These are phyloP conservation scores for Amphiura filiformis DNA, from an alignment of 35 echinoderm and acorn worm species.

Conservation along the genomic window DNA sequence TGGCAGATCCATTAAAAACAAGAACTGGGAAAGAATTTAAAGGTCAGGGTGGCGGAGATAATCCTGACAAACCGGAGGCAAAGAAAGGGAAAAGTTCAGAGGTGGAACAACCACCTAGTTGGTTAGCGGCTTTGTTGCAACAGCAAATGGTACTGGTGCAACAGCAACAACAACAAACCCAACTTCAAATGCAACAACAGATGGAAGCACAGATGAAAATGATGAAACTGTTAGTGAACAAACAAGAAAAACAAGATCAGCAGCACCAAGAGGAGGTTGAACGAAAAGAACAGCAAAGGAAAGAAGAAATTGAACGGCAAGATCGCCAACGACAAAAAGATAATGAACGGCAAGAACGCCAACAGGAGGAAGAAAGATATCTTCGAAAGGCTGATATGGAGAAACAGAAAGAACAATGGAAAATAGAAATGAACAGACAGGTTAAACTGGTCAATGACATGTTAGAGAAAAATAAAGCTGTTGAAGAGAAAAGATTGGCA, in stretches of 20 bases:
- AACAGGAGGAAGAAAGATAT: background rate
- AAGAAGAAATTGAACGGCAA: background rate
- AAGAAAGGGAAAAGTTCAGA: background rate
- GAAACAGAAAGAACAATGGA: background rate
- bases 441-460: background rate
- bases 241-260: background rate
- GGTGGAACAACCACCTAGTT: background rate
- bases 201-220: background rate
- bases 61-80: background rate
- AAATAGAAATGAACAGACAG: conserved; percentile 5
- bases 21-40: no score
- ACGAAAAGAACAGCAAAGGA: background rate
- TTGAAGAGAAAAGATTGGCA: conserved; percentile 4
- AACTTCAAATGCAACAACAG: background rate
- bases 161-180: background rate
- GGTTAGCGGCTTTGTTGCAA: background rate
- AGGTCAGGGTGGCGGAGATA: no score
- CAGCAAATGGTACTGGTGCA: background rate
- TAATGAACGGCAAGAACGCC: background rate
- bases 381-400: background rate
- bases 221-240: background rate
- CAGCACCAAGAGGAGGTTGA: background rate
- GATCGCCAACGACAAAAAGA: background rate
- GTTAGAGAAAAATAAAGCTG: conserved; percentile 1
- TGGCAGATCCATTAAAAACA: no score